Evolutionary conservation across 2,888 invertebrate genomes (phyloP).

Genomic region (Ceramica pisi): DNA sequence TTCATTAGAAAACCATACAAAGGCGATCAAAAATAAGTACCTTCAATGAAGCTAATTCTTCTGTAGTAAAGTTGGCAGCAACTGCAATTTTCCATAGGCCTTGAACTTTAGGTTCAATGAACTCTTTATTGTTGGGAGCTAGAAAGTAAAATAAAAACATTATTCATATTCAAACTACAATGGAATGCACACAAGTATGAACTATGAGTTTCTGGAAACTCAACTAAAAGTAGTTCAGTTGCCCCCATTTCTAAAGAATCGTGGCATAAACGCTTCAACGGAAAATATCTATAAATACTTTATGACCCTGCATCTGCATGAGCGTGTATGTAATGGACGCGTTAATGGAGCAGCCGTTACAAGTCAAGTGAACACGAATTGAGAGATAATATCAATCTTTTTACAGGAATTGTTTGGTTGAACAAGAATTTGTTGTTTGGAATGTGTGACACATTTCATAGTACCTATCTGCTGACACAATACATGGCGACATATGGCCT

Average conservation of each 20-base stretch:
- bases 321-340: slow-evolving; percentile 6
- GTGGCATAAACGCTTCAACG: slow-evolving; percentile 6
- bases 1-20: too few relatives aligned
- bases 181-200: background rate
- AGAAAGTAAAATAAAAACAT: slow-evolving; percentile 15
- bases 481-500: background rate
- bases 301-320: slow-evolving; percentile 21
- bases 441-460: slow-evolving; percentile 5
- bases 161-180: background rate
- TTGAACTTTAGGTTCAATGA: slow-evolving; percentile 97
- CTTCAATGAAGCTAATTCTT: slow-evolving; percentile 96
- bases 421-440: background rate
- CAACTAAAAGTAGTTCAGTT: slow-evolving; percentile 23
- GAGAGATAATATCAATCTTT: background rate
- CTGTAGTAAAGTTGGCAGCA: slow-evolving; percentile 94
- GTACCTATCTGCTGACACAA: background rate
- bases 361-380: background rate
- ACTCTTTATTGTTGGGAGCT: slow-evolving; percentile 95
- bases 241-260: slow-evolving; percentile 26
- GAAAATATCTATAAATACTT: slow-evolving; percentile 48
- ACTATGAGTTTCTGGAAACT: background rate
- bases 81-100: slow-evolving; percentile 96
- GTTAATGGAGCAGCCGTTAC: background rate
- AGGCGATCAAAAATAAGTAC: slow-evolving; percentile 76
- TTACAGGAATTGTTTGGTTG: background rate